Conservation (phyloP, 1,140 invertebrate species). For the Drosophila arawakana region DNA sequence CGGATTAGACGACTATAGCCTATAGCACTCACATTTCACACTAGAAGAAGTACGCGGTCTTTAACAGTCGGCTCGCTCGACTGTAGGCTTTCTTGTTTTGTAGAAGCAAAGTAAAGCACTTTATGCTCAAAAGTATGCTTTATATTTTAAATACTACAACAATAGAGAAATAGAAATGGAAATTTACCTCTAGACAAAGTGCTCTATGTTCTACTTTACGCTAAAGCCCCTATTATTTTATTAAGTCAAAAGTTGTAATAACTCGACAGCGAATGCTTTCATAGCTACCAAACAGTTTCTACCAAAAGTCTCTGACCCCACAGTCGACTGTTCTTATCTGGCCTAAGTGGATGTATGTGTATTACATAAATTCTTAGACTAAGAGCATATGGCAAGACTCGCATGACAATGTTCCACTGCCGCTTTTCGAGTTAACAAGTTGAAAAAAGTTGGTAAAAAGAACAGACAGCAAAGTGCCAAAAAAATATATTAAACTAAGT, state of each 20-base stretch:
- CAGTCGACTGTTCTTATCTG: background rate
- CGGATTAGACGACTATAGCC: too few relatives aligned
- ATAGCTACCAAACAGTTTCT: background rate
- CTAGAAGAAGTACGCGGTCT: too few relatives aligned
- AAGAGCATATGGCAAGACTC: background rate
- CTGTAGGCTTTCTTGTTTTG: too few relatives aligned
- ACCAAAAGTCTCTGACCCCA: background rate
- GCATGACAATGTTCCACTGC: slow-evolving; percentile 9
- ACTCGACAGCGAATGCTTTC: slow-evolving; percentile 1
- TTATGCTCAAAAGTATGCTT: too few relatives aligned
- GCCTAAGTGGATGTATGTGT: background rate
- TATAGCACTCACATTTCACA: too few relatives aligned
- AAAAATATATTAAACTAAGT: background rate
- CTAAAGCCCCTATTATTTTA: slow-evolving; percentile 7
- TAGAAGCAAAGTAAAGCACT: background rate
- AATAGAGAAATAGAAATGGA: background rate
- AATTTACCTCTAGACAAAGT: background rate
- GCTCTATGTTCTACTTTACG: background rate
- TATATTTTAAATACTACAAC: background rate
- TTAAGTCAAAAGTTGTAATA: slow-evolving; percentile 6
- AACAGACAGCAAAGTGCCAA: background rate
- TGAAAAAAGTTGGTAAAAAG: background rate
- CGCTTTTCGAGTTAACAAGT: slow-evolving; percentile 1
- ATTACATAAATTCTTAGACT: slow-evolving; percentile 6
- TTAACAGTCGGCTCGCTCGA: too few relatives aligned